These are phyloP conservation scores for Mycteria americana DNA, from an alignment of 2,797 vertebrate species.

Conservation along the genomic window DNA sequence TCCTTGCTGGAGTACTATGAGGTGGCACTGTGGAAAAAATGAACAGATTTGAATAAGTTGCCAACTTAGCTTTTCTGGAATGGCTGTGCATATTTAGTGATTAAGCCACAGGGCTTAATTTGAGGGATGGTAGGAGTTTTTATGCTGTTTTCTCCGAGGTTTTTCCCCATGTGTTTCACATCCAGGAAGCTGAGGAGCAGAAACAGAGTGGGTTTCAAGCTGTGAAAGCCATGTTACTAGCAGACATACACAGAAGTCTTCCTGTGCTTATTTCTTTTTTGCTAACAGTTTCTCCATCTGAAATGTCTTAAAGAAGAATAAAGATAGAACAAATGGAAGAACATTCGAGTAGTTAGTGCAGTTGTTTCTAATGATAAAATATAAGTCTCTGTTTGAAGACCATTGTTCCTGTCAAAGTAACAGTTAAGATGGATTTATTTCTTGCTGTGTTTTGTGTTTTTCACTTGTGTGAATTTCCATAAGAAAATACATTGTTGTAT, in stretches of 20 bases:
- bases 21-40: not conserved
- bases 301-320: not conserved
- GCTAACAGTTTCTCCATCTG: not conserved
- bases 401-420: slow-evolving; percentile 56
- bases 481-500: not conserved
- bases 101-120: not conserved
- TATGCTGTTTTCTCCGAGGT: not conserved
- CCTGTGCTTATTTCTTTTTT: not conserved
- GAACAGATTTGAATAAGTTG: not conserved
- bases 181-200: not conserved
- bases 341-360: slow-evolving; percentile 21
- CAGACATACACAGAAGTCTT: not conserved
- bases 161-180: not conserved
- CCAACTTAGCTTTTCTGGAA: not conserved
- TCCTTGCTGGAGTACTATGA: not conserved
- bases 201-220: slow-evolving; percentile 11
- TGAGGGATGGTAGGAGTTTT: not conserved
- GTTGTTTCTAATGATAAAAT: slow-evolving; percentile 60
- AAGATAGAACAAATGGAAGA: slow-evolving; percentile 23
- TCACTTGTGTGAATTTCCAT: slow-evolving; percentile 14
- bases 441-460: slow-evolving; percentile 46
- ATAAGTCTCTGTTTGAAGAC: slow-evolving; percentile 24
- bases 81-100: not conserved
- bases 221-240: not conserved
- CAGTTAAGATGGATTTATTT: slow-evolving; percentile 47